These are phyloP conservation scores for Drosophila setifemur DNA, from an alignment of 1,140 invertebrate genomes.

Conservation along the genomic window DNA sequence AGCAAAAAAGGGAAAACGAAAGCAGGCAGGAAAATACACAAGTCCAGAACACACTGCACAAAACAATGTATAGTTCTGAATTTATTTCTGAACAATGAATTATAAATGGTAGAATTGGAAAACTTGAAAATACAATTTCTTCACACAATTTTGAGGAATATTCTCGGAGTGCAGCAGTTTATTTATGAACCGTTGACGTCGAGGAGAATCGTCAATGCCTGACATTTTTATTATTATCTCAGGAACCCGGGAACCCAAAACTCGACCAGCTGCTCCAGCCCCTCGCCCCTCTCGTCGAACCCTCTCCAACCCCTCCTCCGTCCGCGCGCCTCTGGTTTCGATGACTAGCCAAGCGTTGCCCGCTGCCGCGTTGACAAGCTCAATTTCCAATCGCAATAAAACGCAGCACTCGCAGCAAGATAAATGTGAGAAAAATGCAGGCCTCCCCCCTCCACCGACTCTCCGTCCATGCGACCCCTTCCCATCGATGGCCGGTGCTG, in stretches of 20 bases:
- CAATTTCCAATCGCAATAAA: conserved; percentile 81
- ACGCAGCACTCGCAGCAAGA: conserved; percentile 76
- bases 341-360: conserved; percentile 72
- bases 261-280: conserved; percentile 52
- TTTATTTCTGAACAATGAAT: too few species aligned
- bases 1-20: conserved; percentile 41
- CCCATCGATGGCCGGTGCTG: too few species aligned
- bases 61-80: too few species aligned
- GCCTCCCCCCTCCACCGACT: conserved; percentile 7
- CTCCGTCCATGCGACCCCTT: too few species aligned
- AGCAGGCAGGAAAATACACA: conserved; percentile 1
- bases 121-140: too few species aligned
- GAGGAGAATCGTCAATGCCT: conserved; percentile 60
- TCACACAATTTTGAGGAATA: background rate
- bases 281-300: background rate
- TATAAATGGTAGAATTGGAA: too few species aligned
- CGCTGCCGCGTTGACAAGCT: conserved; percentile 75
- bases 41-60: background rate
- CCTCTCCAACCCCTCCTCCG: conserved; percentile 9
- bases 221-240: conserved; percentile 77
- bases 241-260: conserved; percentile 52
- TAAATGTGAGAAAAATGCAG: conserved; percentile 81
- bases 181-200: conserved; percentile 64
- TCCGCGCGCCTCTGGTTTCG: conserved; percentile 6
- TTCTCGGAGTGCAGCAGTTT: conserved; percentile 34